phyloP scores from a whole-genome alignment of 2,113 vertebrate genomes.

The Lophotis ruficrista region DNA sequence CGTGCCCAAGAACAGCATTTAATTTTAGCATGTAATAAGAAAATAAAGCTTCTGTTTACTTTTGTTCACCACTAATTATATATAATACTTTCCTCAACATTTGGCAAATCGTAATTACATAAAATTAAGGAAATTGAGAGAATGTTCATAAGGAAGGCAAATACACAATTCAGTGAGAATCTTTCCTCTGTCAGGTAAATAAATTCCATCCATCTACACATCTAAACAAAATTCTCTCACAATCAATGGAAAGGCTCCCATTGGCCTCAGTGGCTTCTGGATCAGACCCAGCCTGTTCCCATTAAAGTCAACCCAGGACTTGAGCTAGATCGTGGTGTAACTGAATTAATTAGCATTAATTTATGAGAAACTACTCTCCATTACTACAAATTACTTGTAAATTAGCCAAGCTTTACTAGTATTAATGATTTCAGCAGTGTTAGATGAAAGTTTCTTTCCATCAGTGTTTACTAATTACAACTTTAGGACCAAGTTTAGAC shows the following conservation, averaged over 20 bases:
- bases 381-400: constrained; percentile 69
- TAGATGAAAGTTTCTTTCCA: not conserved
- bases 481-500: not conserved
- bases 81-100: constrained; percentile 37
- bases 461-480: not conserved
- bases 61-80: constrained; percentile 62
- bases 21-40: constrained; percentile 27
- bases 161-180: not conserved
- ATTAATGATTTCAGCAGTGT: constrained; percentile 4
- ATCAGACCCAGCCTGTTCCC: constrained; percentile 10
- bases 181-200: not conserved
- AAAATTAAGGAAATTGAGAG: constrained; percentile 57
- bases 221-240: not conserved
- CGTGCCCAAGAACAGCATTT: not conserved
- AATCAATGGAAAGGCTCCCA: constrained; percentile 18
- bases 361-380: constrained; percentile 65
- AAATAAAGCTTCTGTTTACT: constrained; percentile 40
- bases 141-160: constrained; percentile 22
- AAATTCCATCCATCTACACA: constrained; percentile 5
- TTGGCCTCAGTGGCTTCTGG: constrained; percentile 28
- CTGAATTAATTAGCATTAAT: constrained; percentile 75
- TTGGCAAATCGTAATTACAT: constrained; percentile 58
- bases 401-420: constrained; percentile 38
- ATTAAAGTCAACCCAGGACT: constrained; percentile 48
- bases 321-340: constrained; percentile 55